phyloP scores from a whole-genome alignment of 2,797 vertebrate genomes.

The Anguilla obscura region DNA sequence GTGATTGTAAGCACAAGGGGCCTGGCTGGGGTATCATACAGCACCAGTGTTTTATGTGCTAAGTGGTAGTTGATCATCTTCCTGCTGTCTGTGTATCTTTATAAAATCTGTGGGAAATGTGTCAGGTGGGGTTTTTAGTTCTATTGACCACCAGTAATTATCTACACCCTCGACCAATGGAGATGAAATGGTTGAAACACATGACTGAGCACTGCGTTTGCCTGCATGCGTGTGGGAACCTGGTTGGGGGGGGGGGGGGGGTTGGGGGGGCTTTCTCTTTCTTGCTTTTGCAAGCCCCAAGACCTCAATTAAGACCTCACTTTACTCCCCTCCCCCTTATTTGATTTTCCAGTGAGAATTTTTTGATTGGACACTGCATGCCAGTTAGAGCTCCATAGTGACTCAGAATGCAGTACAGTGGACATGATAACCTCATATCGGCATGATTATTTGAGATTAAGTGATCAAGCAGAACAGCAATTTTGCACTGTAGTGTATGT shows the following conservation, averaged over 20 bases:
- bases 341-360: neutral
- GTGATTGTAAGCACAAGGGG: neutral
- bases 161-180: neutral
- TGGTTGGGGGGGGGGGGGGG: too few relatives aligned
- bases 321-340: neutral
- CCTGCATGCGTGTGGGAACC: neutral
- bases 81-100: neutral
- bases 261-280: neutral
- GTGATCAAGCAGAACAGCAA: neutral
- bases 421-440: neutral
- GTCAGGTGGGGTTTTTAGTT: neutral
- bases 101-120: neutral
- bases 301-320: neutral
- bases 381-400: constrained; percentile 7
- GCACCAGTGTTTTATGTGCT: neutral
- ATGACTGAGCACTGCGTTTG: neutral
- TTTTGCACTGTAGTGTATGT: neutral
- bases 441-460: neutral
- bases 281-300: neutral
- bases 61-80: neutral
- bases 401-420: neutral
- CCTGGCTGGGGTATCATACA: neutral
- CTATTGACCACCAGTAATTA: neutral
- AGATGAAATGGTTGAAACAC: neutral
- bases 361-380: neutral